Percentiles rank a stretch among this genome's conserved stretches.
Conservation (phyloP, 1,140 invertebrate genomes). For the Cotesia glomerata region DNA sequence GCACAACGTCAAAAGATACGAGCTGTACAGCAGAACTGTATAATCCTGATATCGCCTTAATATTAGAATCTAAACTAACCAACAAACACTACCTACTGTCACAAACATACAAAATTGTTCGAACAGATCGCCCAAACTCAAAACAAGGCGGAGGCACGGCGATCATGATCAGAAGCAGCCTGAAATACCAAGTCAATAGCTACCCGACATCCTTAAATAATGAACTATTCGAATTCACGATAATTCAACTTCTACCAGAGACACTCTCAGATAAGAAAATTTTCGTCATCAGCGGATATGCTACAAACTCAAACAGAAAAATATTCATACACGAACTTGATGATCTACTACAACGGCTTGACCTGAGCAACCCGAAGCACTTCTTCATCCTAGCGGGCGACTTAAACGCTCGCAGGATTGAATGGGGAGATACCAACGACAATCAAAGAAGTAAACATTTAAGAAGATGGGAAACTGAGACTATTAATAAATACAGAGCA, state of each 20-base stretch:
- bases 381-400: conserved; percentile 14
- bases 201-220: not conserved
- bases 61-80: too few relatives aligned
- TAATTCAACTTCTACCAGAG: conserved; percentile 34
- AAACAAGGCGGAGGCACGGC: too few relatives aligned
- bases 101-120: too few relatives aligned
- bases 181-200: too few relatives aligned
- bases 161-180: too few relatives aligned
- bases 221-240: conserved; percentile 40
- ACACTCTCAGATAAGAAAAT: not conserved
- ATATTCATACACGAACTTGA: not conserved
- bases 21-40: too few relatives aligned
- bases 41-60: too few relatives aligned
- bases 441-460: conserved; percentile 5
- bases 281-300: not conserved
- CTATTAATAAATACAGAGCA: not conserved
- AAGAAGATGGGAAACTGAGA: not conserved
- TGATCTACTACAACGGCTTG: not conserved
- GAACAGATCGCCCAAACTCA: too few relatives aligned
- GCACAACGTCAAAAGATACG: too few relatives aligned
- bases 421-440: not conserved
- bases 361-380: not conserved
- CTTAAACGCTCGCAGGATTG: conserved; percentile 8
- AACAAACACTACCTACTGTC: too few relatives aligned
- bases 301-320: not conserved